Evolutionary conservation across 2,113 vertebrate species (phyloP), one percentile per base, ranked within the genome.

Genomic region (Saimiri boliviensis): DNA sequence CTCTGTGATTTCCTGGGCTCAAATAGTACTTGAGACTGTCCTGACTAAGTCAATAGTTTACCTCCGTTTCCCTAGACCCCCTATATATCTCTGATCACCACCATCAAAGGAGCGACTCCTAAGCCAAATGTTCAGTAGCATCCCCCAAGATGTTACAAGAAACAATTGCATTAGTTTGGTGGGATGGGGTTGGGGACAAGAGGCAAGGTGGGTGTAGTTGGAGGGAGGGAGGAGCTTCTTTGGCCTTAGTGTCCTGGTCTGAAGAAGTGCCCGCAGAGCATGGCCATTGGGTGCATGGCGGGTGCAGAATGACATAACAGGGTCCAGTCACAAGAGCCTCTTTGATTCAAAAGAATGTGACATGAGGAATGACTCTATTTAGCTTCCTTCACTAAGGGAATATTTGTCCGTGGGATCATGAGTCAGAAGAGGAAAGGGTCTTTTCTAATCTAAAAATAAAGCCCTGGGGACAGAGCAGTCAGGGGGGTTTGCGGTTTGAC

Each of bases 371-470:
- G 86, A 92, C 79, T 40, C 87, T 66, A 83, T 82, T 96, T 66
- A 80, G 1, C 0, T 70, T 27, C 52, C 79, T 96, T 83, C 74
- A 54, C 5, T 77, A 68, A 87, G 94, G 90, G 21, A 54, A 19
- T 60, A 71, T 92, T 96, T 94, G 68, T 97, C 83, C 86, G 27
- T 0, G 54, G 86, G 4, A 73, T 91, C 91, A 86, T 98, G 97
- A 97, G 96, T 95, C 97, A 98, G 80, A 95, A 52, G 74, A 92
- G 91, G 93, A 97, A 96, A 87, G 54, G 79, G 94, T 97, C 95
- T 98, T 98, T 97, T 97, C 96, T 98, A 95, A 93, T 70, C 71
- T 98, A 98, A 98, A 98, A 98, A 98, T 98, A 98, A 96, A 98
- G 58, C 79, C 35, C 0, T 58, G 60, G 93, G 89, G 37, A 92